Percentiles rank a stretch among this genome's conserved stretches.
Evolutionary conservation across 2,797 vertebrate genomes (phyloP).

Genomic region (Danio aesculapii): DNA sequence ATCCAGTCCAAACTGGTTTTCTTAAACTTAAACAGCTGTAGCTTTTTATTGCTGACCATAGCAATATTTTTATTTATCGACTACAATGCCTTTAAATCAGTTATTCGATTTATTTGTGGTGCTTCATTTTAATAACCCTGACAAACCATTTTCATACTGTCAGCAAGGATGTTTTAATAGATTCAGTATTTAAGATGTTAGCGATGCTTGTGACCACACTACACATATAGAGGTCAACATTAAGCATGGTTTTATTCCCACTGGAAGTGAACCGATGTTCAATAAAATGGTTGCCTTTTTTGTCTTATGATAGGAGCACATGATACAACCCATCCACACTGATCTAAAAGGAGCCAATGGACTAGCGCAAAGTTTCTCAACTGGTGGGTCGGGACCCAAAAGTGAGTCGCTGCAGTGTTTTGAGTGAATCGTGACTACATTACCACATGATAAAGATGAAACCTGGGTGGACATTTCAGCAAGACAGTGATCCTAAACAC

Average conservation of each 20-base stretch:
- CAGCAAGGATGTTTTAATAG: not conserved
- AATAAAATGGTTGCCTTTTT: not conserved
- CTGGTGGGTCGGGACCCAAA: no score
- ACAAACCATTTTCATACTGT: no score
- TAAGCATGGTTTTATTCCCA: slow-evolving; percentile 3
- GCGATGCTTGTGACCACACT: not conserved
- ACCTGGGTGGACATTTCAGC: no score
- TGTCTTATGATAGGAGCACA: not conserved
- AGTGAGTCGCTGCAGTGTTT: not conserved
- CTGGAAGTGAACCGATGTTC: not conserved
- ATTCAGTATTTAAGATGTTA: not conserved
- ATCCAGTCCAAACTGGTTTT: not conserved
- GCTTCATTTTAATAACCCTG: no score
- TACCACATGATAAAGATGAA: no score
- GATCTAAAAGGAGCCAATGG: no score
- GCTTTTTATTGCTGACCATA: not conserved
- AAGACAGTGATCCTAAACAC: no score
- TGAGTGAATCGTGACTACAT: no score
- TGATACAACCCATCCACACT: no score
- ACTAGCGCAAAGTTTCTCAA: no score
- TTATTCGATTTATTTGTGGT: not conserved
- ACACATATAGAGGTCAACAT: not conserved
- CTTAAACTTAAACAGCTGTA: not conserved
- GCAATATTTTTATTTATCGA: not conserved
- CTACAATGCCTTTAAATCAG: not conserved